Conservation (phyloP, 2,797 vertebrate species). For the Lepilemur septentrionalis region DNA sequence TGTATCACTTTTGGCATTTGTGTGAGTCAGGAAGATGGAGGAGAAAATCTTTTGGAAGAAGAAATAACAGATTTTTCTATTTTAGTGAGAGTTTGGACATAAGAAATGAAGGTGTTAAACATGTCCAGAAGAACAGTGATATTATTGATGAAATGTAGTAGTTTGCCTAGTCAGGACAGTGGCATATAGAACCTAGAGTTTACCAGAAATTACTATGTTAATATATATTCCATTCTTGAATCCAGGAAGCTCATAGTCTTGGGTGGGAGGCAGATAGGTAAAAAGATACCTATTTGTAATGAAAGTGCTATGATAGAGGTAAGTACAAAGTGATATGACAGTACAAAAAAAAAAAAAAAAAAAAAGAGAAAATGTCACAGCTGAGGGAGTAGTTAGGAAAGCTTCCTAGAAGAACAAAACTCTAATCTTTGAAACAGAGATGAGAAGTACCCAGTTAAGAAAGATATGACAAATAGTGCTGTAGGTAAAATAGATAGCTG, state of each 20-base stretch:
- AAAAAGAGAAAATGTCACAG: not conserved
- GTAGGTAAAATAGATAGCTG: not conserved
- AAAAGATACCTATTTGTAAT: not conserved
- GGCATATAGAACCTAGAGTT: not conserved
- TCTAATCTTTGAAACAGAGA: not conserved
- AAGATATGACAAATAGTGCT: not conserved
- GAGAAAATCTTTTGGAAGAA: not conserved
- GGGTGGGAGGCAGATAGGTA: not conserved
- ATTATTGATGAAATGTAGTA: not conserved
- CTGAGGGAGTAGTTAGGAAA: not conserved
- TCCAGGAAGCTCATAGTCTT: not conserved
- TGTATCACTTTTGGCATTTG: not conserved
- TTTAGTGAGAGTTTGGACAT: not conserved
- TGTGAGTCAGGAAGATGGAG: not conserved
- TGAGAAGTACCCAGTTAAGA: not conserved
- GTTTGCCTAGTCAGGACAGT: not conserved
- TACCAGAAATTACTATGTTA: not conserved
- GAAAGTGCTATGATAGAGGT: not conserved
- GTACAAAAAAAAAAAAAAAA: not conserved
- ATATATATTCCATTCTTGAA: not conserved
- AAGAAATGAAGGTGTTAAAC: not conserved
- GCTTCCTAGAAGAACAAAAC: not conserved
- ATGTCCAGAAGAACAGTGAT: not conserved
- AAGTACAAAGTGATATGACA: not conserved
- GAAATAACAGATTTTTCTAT: not conserved